These are phyloP conservation scores for Cyclophora punctaria DNA, from an alignment of 2,888 invertebrate species.

Conservation along the genomic window DNA sequence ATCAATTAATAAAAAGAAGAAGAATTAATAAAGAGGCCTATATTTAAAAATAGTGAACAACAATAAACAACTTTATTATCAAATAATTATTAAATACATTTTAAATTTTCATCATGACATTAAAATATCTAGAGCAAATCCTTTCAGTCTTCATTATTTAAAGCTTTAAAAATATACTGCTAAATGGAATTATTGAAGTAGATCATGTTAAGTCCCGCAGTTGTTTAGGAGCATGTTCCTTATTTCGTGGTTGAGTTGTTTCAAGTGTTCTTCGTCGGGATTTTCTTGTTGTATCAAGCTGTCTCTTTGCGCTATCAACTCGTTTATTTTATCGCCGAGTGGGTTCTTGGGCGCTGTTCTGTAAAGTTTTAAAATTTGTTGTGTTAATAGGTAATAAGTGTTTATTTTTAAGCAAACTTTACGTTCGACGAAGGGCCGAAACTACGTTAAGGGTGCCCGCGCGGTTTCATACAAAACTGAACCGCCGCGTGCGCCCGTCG, in stretches of 20 bases:
- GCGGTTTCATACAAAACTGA: too few species aligned
- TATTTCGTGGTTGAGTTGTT: conserved; percentile 70
- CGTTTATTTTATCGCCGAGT: conserved; percentile 54
- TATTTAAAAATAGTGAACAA: too few species aligned
- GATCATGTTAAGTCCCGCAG: conserved; percentile 41
- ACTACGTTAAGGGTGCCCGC: too few species aligned
- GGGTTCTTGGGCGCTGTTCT: conserved; percentile 47
- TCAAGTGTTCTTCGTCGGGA: conserved; percentile 60
- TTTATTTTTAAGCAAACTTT: too few species aligned
- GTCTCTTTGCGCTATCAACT: conserved; percentile 66
- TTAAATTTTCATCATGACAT: too few species aligned
- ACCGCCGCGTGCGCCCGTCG: too few species aligned
- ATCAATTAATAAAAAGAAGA: too few species aligned
- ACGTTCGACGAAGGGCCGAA: too few species aligned
- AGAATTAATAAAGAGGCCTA: too few species aligned
- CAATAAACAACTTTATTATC: too few species aligned
- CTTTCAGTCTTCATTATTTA: neutral
- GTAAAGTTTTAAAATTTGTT: conserved; percentile 3
- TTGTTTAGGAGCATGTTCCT: conserved; percentile 62
- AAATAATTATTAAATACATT: too few species aligned
- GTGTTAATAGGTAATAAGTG: neutral
- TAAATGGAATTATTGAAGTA: neutral
- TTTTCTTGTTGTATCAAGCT: conserved; percentile 59
- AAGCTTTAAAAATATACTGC: conserved; percentile 1
- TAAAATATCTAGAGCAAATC: too few species aligned